Conservation (phyloP, 2,888 invertebrate species). For the Amphimallon solstitiale region DNA sequence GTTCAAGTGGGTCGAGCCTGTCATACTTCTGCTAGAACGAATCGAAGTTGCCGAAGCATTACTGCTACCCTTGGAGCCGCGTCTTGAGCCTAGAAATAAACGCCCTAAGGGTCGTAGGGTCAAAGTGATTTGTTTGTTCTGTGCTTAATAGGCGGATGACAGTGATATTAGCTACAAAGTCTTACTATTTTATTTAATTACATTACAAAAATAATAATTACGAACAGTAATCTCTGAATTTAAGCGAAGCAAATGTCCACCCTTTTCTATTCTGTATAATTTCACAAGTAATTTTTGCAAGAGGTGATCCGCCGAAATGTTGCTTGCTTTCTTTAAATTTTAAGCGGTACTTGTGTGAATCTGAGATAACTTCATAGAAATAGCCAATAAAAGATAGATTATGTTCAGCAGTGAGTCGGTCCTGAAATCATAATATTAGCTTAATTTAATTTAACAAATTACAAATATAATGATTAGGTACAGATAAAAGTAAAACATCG, state of each 20-base stretch:
- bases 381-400: no score
- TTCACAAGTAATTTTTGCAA: no score
- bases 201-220: no score
- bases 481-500: conserved; percentile 7
- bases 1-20: conserved; percentile 55
- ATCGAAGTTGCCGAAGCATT: conserved; percentile 80
- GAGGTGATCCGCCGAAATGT: no score
- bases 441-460: background rate
- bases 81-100: conserved; percentile 69
- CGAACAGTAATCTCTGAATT: no score
- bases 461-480: background rate
- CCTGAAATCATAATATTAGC: conserved; percentile 23
- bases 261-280: no score
- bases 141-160: conserved; percentile 28
- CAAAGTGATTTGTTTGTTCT: conserved; percentile 52
- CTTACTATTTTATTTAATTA: no score
- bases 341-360: no score
- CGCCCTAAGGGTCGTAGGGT: conserved; percentile 60
- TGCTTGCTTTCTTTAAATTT: no score
- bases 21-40: conserved; percentile 72
- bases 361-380: no score
- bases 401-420: conserved; percentile 27
- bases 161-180: no score
- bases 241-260: no score
- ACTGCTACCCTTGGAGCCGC: conserved; percentile 81